Evolutionary conservation across 2,113 vertebrate genomes (phyloP).

Genomic region (Carassius auratus): DNA sequence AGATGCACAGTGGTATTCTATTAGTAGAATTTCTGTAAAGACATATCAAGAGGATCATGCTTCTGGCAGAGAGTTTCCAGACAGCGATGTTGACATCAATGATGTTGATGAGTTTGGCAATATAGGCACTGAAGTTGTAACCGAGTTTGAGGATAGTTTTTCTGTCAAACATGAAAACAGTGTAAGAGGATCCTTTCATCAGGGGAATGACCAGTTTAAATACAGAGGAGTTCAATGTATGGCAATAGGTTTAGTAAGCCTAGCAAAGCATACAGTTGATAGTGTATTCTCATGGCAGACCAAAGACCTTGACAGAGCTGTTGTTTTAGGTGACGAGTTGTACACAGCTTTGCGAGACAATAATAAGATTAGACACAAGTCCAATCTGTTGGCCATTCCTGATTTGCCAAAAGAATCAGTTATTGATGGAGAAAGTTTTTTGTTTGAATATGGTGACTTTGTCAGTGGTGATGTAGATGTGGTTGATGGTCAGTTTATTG

Average conservation of each 20-base stretch:
- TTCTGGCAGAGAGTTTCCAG: background rate
- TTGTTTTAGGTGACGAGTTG: too few relatives aligned
- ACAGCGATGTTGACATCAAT: background rate
- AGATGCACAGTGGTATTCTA: background rate
- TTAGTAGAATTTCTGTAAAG: constrained; percentile 3
- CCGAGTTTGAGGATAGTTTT: too few relatives aligned
- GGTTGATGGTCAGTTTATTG: background rate
- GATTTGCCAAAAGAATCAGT: too few relatives aligned
- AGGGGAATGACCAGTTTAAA: background rate
- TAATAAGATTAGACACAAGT: too few relatives aligned
- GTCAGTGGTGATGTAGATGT: background rate
- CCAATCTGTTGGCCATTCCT: too few relatives aligned
- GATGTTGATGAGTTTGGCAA: background rate
- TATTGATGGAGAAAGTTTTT: too few relatives aligned
- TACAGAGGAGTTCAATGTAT: background rate
- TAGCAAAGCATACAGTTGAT: too few relatives aligned
- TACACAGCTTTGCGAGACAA: too few relatives aligned
- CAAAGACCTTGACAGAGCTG: too few relatives aligned
- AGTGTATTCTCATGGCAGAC: too few relatives aligned
- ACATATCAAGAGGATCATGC: background rate
- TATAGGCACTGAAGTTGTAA: too few relatives aligned
- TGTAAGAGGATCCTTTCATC: background rate
- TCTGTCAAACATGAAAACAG: background rate
- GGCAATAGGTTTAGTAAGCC: too few relatives aligned
- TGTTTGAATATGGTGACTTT: background rate